phyloP scores from a whole-genome alignment of 1,140 invertebrate genomes.

The Drosophila serrata region DNA sequence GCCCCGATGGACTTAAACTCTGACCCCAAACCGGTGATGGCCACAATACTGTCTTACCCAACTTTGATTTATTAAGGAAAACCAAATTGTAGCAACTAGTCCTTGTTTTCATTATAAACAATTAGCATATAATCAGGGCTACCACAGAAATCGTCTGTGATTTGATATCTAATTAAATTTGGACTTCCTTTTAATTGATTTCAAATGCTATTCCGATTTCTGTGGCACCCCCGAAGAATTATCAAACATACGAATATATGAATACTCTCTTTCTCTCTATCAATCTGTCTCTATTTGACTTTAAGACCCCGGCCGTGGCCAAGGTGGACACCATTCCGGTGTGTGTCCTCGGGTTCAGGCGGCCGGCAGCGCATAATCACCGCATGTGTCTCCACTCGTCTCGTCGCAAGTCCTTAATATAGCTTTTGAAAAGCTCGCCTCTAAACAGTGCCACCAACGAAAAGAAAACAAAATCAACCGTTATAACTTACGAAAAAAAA shows the following conservation, averaged over 20 bases:
- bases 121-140: conserved; percentile 61
- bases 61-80: conserved; percentile 56
- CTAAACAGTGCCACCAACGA: conserved; percentile 76
- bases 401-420: conserved; percentile 80
- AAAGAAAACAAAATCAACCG: conserved; percentile 55
- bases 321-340: conserved; percentile 7
- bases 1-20: conserved; percentile 1
- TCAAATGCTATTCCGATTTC: background rate
- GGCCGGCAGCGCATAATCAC: conserved; percentile 79
- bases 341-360: conserved; percentile 22
- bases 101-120: conserved; percentile 50
- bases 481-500: conserved; percentile 55
- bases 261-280: conserved; percentile 60
- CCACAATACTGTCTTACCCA: conserved; percentile 26
- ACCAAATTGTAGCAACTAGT: conserved; percentile 69
- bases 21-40: background rate
- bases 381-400: conserved; percentile 81
- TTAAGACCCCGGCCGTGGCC: conserved; percentile 72
- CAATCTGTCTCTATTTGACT: conserved; percentile 69
- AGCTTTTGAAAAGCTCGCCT: conserved; percentile 84
- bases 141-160: background rate
- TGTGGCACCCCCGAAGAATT: conserved; percentile 30
- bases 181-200: background rate
- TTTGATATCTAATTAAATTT: background rate
- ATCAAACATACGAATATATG: conserved; percentile 66